A percentile compares a stretch with the other conserved stretches of the same genome.
These are phyloP conservation scores for Cephus spinipes DNA, from an alignment of 2,888 invertebrate species.

Conservation along the genomic window DNA sequence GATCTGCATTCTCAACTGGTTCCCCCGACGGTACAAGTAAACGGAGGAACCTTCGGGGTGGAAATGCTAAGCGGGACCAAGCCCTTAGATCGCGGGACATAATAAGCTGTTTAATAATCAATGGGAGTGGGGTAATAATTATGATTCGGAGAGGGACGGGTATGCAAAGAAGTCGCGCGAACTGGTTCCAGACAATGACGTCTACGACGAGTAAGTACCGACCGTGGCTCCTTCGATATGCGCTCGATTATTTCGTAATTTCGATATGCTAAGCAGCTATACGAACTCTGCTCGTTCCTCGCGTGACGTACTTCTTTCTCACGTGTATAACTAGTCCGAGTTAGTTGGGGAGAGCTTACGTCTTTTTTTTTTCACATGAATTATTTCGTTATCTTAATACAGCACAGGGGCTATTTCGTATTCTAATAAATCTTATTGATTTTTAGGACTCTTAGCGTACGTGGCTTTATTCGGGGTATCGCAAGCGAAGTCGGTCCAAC, in stretches of 20 bases:
- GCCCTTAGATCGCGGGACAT: conserved; percentile 12
- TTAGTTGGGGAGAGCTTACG: background rate
- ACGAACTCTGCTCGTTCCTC: background rate
- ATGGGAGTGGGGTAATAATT: conserved; percentile 62
- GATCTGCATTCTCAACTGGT: background rate
- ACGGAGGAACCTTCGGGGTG: background rate
- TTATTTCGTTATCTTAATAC: background rate
- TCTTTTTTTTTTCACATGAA: background rate
- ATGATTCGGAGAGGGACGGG: conserved; percentile 56
- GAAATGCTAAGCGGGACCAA: conserved; percentile 4
- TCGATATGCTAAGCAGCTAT: conserved; percentile 58
- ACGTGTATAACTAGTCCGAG: background rate
- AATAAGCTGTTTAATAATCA: conserved; percentile 63
- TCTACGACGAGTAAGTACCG: conserved; percentile 26
- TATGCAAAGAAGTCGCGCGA: conserved; percentile 62
- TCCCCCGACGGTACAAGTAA: background rate
- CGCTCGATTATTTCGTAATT: conserved; percentile 64
- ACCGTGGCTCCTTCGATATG: conserved; percentile 53
- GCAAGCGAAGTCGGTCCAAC: too few species aligned
- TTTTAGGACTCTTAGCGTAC: background rate
- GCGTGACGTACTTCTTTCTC: background rate
- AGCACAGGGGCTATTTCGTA: background rate
- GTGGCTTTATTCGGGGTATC: background rate
- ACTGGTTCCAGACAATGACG: conserved; percentile 66
- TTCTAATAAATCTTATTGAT: background rate